Base-by-base conservation (phyloP, 2,797 vertebrate genomes). In the Cossypha caffra region DNA sequence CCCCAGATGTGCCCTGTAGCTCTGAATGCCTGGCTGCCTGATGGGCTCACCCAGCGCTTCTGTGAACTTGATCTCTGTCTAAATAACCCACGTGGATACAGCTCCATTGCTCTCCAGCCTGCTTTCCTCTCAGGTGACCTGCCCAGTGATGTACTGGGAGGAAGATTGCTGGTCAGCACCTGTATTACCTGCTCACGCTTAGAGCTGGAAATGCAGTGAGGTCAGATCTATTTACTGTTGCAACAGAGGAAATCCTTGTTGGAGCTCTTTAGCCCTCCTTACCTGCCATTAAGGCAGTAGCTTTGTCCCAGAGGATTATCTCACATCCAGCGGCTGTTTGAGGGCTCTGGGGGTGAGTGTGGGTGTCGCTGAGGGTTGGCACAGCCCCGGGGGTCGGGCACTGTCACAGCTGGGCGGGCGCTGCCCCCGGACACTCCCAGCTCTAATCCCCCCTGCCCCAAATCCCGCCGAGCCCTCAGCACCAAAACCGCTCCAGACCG, bases 371-470 rank as follows among this genome's bases (percentile, higher is more conserved):
- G 9, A 85, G 63, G 62, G 14, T 0, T 35, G 91, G 13, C 42
- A 66, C 11, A 1, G n/a, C 16, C 31, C 9, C 6, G 26, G 72
- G 72, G 0, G 2, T 45, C 23, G 75, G 82, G 23, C 54, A 1
- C 16, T 26, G 25, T 28, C 48, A 28, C 25, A 7, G 37, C 6
- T 2, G 61, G 62, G 28, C 2, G 2, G 52, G 66, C 47, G 52
- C 66, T 6, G 57, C 48, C 47, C 51, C 24, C 18, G 52, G 3
- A 1, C 17, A 4, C 2, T 5, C 47, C 48, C 15, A 1, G n/a
- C 2, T 0, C 50, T 57, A 15, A 57, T 80, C 61, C 66, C 37
- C 4, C 0, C 62, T 72, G 37, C 8, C 21, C 66, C 33, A 40
- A 25, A 67, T 33, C 42, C 64, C 13, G 13, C 55, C 9, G 17